phyloP scores from a whole-genome alignment of 1,140 invertebrate species.

The Centruroides vittatus region DNA sequence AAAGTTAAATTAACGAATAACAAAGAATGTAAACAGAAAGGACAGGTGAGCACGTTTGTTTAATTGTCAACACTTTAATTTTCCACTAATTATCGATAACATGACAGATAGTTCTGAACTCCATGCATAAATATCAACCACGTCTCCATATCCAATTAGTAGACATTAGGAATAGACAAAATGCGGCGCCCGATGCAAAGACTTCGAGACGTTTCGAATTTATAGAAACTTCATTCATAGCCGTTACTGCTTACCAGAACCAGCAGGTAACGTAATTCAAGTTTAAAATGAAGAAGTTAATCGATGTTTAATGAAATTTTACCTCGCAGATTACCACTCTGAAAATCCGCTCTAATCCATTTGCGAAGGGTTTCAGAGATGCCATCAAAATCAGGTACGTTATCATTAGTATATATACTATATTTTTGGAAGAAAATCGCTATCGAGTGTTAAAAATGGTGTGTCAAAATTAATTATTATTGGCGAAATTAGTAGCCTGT shows the following conservation, averaged over 20 bases:
- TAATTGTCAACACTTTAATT: not conserved
- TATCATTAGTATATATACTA: too few relatives aligned
- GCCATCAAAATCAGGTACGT: too few relatives aligned
- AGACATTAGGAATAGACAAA: not conserved
- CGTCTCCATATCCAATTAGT: conserved; percentile 30
- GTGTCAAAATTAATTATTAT: too few relatives aligned
- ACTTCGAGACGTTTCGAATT: conserved; percentile 56
- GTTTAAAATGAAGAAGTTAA: too few relatives aligned
- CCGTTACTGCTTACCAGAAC: conserved; percentile 91
- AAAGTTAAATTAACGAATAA: conserved; percentile 46
- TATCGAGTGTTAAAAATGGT: too few relatives aligned
- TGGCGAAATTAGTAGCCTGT: too few relatives aligned
- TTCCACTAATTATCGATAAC: too few relatives aligned
- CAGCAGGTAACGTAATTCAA: conserved; percentile 53
- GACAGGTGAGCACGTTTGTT: conserved; percentile 32
- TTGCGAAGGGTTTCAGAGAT: conserved; percentile 40
- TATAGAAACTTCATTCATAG: conserved; percentile 97
- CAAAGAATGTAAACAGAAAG: conserved; percentile 37
- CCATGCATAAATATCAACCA: conserved; percentile 41
- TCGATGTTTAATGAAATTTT: too few relatives aligned
- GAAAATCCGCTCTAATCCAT: conserved; percentile 41
- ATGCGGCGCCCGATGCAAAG: not conserved
- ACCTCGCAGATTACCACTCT: conserved; percentile 37
- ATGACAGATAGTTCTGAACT: conserved; percentile 36
- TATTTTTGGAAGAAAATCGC: too few relatives aligned